phyloP scores from a whole-genome alignment of 2,888 invertebrate genomes.

The Eretmocerus hayati region DNA sequence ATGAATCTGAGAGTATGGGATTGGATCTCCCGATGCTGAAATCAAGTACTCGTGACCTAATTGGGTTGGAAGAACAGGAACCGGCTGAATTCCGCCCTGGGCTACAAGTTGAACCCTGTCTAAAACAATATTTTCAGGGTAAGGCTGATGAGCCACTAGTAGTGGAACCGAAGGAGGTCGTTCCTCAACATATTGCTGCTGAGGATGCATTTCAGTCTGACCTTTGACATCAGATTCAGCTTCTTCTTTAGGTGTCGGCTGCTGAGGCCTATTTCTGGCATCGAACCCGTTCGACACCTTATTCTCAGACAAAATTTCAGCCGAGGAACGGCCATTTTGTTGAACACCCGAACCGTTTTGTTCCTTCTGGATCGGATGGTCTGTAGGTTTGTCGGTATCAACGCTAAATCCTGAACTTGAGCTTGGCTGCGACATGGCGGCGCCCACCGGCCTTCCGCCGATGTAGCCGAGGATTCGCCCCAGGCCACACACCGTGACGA shows the following conservation, averaged over 20 bases:
- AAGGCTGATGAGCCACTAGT: constrained; percentile 32
- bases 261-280: constrained; percentile 2
- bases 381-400: constrained; percentile 24
- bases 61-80: constrained; percentile 32
- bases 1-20: constrained; percentile 39
- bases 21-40: constrained; percentile 27
- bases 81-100: constrained; percentile 38
- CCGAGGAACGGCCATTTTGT: constrained; percentile 33
- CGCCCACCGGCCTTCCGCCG: constrained; percentile 45
- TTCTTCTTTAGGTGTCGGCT: constrained; percentile 27
- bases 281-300: constrained; percentile 21
- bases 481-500: constrained; percentile 43
- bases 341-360: constrained; percentile 26
- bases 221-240: constrained; percentile 7
- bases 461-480: constrained; percentile 46
- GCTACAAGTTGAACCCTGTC: constrained; percentile 37
- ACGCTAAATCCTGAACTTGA: constrained; percentile 28
- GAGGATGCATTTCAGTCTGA: constrained; percentile 6
- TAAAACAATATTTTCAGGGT: constrained; percentile 30
- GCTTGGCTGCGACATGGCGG: constrained; percentile 43
- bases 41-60: constrained; percentile 36
- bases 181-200: constrained; percentile 31
- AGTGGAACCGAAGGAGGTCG: constrained; percentile 35
- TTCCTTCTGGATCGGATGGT: constrained; percentile 21
- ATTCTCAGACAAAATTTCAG: constrained; percentile 11